Evolutionary conservation across 2,113 vertebrate genomes (phyloP).

Genomic region (Cynopterus brachyotis): DNA sequence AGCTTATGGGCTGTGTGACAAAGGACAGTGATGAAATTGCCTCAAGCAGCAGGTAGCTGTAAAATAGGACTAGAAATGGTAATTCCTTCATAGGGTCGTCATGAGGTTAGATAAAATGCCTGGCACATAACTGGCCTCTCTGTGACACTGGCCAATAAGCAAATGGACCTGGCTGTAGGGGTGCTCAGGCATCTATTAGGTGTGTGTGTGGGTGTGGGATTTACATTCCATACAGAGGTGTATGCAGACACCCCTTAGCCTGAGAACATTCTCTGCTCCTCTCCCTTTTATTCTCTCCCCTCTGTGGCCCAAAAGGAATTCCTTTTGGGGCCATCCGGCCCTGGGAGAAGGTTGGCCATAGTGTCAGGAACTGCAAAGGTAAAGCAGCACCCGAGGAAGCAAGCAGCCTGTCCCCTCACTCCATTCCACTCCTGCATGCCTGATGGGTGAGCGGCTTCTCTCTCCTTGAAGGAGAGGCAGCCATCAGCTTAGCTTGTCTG

Average conservation of each 20-base stretch:
- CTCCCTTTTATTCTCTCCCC: not conserved
- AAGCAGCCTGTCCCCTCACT: not conserved
- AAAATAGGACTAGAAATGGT: accelerated
- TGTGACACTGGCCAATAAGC: not conserved
- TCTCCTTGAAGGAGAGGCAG: conserved; percentile 21
- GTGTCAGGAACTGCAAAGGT: not conserved
- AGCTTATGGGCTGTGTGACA: not conserved
- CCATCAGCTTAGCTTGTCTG: not conserved
- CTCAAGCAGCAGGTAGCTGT: not conserved
- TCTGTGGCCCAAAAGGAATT: not conserved
- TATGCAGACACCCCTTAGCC: not conserved
- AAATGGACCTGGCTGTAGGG: not conserved
- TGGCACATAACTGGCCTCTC: not conserved
- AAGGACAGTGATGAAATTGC: accelerated
- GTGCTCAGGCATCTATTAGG: not conserved
- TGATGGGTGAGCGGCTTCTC: not conserved
- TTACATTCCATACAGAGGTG: too few species aligned
- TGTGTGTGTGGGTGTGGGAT: not conserved
- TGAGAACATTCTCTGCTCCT: not conserved
- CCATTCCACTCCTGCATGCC: accelerated
- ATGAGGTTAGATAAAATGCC: not conserved
- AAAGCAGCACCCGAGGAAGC: not conserved
- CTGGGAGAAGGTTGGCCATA: not conserved
- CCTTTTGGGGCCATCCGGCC: not conserved
- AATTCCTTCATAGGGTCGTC: not conserved